A percentile compares a stretch with the other conserved stretches of the same genome.
These are phyloP conservation scores for Torymus texanus DNA, from an alignment of 2,888 invertebrate species.

Conservation along the genomic window DNA sequence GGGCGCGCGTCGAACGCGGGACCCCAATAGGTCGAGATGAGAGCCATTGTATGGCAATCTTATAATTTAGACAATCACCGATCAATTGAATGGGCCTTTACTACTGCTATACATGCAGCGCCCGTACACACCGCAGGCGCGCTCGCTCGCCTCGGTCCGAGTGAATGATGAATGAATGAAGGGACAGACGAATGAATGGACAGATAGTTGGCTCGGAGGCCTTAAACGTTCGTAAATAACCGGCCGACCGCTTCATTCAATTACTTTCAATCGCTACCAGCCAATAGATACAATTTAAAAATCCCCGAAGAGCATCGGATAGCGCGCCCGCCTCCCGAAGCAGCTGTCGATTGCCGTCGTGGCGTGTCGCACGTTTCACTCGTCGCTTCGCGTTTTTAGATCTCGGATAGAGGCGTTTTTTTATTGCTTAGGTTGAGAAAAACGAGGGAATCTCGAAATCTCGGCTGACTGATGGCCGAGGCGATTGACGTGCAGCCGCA, in stretches of 20 bases:
- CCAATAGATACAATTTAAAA: conserved; percentile 76
- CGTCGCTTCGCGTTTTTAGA: too few relatives aligned
- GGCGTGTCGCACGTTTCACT: neutral
- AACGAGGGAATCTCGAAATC: conserved; percentile 13
- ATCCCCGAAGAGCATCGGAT: conserved; percentile 59
- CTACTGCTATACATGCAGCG: conserved; percentile 74
- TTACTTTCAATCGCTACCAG: conserved; percentile 75
- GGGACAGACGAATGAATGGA: conserved; percentile 76
- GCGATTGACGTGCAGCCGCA: conserved; percentile 65
- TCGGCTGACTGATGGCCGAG: conserved; percentile 8
- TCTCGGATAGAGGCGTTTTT: neutral
- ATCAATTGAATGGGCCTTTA: conserved; percentile 76
- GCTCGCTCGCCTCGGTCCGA: conserved; percentile 60
- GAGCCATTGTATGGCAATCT: conserved; percentile 76
- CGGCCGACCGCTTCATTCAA: conserved; percentile 74
- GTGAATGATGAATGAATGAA: conserved; percentile 76
- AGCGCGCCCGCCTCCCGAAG: conserved; percentile 17
- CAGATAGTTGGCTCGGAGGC: conserved; percentile 71
- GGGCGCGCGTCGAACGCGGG: conserved; percentile 66
- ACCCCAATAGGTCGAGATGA: conserved; percentile 76
- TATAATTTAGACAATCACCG: conserved; percentile 76
- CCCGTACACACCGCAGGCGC: conserved; percentile 65
- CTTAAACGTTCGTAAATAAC: conserved; percentile 76
- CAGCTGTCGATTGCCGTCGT: conserved; percentile 42
- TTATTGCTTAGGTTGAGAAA: neutral